Evolutionary conservation across 2,113 vertebrate species (phyloP).

Genomic region (Carassius gibelio): DNA sequence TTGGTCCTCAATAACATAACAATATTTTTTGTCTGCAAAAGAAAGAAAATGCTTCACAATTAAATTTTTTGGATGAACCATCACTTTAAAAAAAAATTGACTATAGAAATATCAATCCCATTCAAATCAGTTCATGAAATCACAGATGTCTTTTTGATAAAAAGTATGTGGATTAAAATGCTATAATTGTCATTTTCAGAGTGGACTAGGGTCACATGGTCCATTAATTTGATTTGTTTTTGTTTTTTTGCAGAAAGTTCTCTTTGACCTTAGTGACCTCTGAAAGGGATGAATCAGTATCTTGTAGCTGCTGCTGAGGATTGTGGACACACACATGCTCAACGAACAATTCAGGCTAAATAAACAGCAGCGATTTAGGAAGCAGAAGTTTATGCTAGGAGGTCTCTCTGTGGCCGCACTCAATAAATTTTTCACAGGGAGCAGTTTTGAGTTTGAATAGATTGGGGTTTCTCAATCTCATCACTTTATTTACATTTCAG

Average conservation of each 20-base stretch:
- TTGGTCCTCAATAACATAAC: neutral
- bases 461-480: slow-evolving; percentile 66
- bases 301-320: slow-evolving; percentile 60
- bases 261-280: slow-evolving; percentile 10
- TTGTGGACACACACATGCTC: slow-evolving; percentile 47
- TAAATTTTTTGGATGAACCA: neutral
- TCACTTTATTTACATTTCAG: slow-evolving; percentile 63
- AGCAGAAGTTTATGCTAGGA: slow-evolving; percentile 63
- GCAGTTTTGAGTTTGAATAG: slow-evolving; percentile 58
- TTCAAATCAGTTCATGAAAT: neutral
- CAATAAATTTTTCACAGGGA: slow-evolving; percentile 59
- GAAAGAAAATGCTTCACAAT: neutral
- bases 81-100: no score
- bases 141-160: neutral
- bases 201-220: neutral
- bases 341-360: slow-evolving; percentile 57
- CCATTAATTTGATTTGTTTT: no score
- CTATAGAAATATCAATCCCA: neutral
- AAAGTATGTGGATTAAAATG: neutral
- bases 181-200: neutral
- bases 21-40: neutral
- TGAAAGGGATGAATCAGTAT: slow-evolving; percentile 60
- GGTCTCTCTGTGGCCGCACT: slow-evolving; percentile 65
- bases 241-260: neutral
- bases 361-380: slow-evolving; percentile 58